phyloP scores from a whole-genome alignment of 1,140 invertebrate genomes.

The Danaus plexippus region DNA sequence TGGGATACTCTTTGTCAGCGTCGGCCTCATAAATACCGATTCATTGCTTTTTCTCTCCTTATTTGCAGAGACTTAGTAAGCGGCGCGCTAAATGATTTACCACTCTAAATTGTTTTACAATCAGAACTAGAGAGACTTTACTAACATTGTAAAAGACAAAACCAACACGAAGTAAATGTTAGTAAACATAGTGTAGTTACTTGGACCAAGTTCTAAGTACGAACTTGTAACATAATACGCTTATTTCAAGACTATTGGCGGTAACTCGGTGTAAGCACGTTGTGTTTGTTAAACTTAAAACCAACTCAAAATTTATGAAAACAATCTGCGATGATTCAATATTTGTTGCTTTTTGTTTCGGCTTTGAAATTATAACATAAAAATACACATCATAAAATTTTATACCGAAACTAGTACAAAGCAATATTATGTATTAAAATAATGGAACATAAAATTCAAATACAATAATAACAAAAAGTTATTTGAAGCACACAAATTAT shows the following conservation, averaged over 20 bases:
- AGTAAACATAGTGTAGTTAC: constrained; percentile 9
- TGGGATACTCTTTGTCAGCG: constrained; percentile 55
- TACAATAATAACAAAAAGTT: no score
- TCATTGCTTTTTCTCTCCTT: constrained; percentile 51
- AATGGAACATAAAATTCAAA: no score
- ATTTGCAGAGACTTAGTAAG: constrained; percentile 16
- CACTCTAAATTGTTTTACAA: no score
- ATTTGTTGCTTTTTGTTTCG: no score
- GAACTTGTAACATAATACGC: constrained; percentile 50
- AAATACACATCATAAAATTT: no score
- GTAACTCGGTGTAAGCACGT: constrained; percentile 43
- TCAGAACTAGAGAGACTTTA: no score
- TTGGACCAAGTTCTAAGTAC: constrained; percentile 24
- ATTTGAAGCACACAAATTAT: no score
- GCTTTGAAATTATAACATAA: no score
- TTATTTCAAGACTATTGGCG: constrained; percentile 41
- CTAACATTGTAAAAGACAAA: constrained; percentile 1
- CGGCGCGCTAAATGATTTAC: no score
- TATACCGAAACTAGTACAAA: no score
- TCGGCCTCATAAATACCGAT: constrained; percentile 45
- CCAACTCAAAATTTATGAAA: constrained; percentile 21
- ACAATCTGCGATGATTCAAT: no score
- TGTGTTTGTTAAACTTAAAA: constrained; percentile 37
- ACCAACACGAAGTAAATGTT: constrained; percentile 3
- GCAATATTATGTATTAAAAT: no score